A percentile compares a stretch with the other conserved stretches of the same genome.
phyloP scores from a whole-genome alignment of 2,113 vertebrate genomes.

The Stictonetta naevosa region DNA sequence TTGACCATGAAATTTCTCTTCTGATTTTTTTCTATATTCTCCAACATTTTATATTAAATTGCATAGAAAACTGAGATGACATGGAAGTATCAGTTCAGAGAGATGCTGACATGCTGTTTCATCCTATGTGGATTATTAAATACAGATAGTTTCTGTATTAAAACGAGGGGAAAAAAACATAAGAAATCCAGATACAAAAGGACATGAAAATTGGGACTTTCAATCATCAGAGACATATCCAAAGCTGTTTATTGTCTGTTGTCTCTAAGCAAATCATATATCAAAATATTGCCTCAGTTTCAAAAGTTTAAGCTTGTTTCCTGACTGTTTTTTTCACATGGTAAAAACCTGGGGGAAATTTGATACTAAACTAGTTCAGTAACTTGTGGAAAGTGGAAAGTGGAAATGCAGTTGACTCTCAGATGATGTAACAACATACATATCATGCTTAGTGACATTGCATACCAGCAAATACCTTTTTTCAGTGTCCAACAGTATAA shows the following conservation, averaged over 20 bases:
- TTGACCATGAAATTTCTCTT: background rate
- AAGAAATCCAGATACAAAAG: background rate
- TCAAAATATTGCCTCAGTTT: background rate
- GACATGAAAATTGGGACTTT: background rate
- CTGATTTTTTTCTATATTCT: background rate
- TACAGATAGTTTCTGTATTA: background rate
- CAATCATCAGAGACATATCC: background rate
- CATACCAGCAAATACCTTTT: conserved; percentile 20
- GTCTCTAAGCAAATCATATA: background rate
- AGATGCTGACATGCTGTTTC: background rate
- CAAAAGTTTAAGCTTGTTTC: background rate
- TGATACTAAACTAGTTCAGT: conserved; percentile 42
- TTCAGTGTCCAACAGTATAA: background rate
- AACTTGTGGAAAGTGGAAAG: conserved; percentile 28
- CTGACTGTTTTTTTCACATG: background rate
- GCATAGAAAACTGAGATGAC: background rate
- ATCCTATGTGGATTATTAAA: background rate
- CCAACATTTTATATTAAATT: background rate
- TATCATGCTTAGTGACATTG: conserved; percentile 35
- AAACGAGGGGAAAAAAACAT: background rate
- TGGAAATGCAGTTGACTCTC: conserved; percentile 47
- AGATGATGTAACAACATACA: conserved; percentile 63
- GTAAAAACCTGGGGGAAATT: conserved; percentile 26
- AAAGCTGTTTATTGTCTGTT: background rate
- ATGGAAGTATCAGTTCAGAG: background rate